Conservation (phyloP, 2,797 vertebrate genomes). For the Cetoscarus ocellatus region DNA sequence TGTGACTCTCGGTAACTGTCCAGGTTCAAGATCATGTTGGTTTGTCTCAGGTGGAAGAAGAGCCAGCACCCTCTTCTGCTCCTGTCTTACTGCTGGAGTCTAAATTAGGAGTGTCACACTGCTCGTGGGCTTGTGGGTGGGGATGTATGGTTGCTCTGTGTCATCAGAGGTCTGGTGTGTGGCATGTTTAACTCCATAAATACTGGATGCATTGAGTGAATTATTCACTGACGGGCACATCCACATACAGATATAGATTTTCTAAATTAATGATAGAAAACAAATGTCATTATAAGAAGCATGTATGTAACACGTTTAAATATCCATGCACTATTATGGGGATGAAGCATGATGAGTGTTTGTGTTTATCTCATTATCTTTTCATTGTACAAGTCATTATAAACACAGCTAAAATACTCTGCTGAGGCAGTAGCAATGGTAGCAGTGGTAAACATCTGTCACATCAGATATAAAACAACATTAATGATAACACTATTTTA, state of each 20-base stretch:
- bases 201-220: slow-evolving; percentile 48
- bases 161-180: slow-evolving; percentile 41
- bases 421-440: too few relatives aligned
- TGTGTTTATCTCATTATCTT: too few relatives aligned
- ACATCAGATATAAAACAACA: too few relatives aligned
- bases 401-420: too few relatives aligned
- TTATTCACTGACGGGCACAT: slow-evolving; percentile 50
- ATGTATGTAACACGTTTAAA: neutral
- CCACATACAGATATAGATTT: slow-evolving; percentile 20
- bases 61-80: slow-evolving; percentile 17
- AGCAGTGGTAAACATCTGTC: too few relatives aligned
- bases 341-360: too few relatives aligned
- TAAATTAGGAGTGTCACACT: slow-evolving; percentile 61
- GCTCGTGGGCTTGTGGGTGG: slow-evolving; percentile 32
- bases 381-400: too few relatives aligned
- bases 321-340: too few relatives aligned
- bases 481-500: too few relatives aligned
- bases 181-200: slow-evolving; percentile 33
- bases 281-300: neutral
- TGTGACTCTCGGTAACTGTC: slow-evolving; percentile 60
- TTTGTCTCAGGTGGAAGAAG: slow-evolving; percentile 28
- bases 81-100: slow-evolving; percentile 42
- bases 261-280: slow-evolving; percentile 10
- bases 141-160: slow-evolving; percentile 38
- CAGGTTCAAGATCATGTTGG: slow-evolving; percentile 54